These are phyloP conservation scores for Colaptes auratus DNA, from an alignment of 2,113 vertebrate species.

Conservation along the genomic window DNA sequence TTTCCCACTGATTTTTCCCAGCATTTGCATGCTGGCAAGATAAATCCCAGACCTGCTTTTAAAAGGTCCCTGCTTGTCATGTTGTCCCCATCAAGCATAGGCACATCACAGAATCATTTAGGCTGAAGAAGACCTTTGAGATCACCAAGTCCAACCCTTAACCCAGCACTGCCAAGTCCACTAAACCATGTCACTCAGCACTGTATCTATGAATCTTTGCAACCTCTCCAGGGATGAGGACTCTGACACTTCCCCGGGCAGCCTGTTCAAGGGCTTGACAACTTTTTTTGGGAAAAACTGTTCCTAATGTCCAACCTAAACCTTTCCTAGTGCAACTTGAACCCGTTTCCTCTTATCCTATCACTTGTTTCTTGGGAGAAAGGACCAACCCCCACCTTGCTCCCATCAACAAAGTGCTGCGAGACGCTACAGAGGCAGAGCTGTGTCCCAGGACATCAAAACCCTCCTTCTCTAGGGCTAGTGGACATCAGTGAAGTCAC, in stretches of 20 bases:
- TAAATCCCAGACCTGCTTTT: neutral
- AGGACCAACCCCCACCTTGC: neutral
- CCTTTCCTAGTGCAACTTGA: neutral
- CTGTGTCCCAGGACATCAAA: neutral
- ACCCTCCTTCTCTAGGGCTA: rapidly evolving
- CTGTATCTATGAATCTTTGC: neutral
- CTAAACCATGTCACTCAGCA: neutral
- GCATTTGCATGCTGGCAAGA: rapidly evolving
- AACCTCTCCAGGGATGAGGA: neutral
- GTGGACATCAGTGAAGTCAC: neutral
- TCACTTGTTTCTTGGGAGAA: neutral
- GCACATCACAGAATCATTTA: neutral
- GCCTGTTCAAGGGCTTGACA: neutral
- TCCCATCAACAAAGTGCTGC: neutral
- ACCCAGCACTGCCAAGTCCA: neutral
- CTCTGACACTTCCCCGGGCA: neutral
- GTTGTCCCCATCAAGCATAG: neutral
- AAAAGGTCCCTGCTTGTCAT: neutral
- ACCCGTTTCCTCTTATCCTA: neutral
- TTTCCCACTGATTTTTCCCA: neutral
- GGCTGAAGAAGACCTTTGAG: neutral
- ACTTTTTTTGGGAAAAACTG: neutral
- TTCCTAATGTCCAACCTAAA: neutral
- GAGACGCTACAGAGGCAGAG: neutral
- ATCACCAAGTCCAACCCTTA: neutral